A percentile compares a stretch with the other conserved stretches of the same genome.
phyloP scores from a whole-genome alignment of 2,113 vertebrate species.

The Ramphastos sulfuratus region DNA sequence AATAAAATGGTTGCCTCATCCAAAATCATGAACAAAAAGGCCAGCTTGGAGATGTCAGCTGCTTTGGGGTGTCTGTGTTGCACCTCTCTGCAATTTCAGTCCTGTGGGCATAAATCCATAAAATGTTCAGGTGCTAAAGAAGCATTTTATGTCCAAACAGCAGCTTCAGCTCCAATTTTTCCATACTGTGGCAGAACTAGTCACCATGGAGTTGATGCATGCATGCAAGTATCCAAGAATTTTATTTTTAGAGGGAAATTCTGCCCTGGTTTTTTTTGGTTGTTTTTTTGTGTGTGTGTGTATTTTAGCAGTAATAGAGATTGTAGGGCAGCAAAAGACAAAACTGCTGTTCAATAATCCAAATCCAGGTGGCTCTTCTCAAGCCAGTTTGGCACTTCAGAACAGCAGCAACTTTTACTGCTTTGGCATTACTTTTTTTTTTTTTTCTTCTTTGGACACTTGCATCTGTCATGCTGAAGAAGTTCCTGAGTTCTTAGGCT shows the following conservation, averaged over 20 bases:
- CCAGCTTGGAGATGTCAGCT: not conserved
- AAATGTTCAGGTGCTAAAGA: not conserved
- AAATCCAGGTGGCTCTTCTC: slow-evolving; percentile 12
- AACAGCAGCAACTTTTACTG: slow-evolving; percentile 6
- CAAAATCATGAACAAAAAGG: not conserved
- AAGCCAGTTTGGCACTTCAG: not conserved
- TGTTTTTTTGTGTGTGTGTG: too few species aligned
- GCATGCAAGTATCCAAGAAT: not conserved
- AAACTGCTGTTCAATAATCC: not conserved
- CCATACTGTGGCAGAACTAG: not conserved
- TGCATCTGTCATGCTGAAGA: slow-evolving; percentile 23
- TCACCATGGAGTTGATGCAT: not conserved
- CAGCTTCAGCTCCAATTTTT: not conserved
- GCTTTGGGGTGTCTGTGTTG: not conserved
- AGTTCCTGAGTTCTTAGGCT: slow-evolving; percentile 7
- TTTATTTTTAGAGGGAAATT: not conserved
- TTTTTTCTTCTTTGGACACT: not conserved
- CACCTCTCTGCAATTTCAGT: not conserved
- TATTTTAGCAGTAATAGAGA: not conserved
- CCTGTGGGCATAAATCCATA: not conserved
- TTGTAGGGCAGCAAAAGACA: not conserved
- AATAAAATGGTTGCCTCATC: not conserved
- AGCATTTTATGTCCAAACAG: not conserved
- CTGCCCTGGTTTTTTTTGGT: not conserved
- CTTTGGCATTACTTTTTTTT: not conserved